A percentile compares a stretch with the other conserved stretches of the same genome.
phyloP scores from a whole-genome alignment of 1,140 invertebrate genomes.

The Eumeta japonica region DNA sequence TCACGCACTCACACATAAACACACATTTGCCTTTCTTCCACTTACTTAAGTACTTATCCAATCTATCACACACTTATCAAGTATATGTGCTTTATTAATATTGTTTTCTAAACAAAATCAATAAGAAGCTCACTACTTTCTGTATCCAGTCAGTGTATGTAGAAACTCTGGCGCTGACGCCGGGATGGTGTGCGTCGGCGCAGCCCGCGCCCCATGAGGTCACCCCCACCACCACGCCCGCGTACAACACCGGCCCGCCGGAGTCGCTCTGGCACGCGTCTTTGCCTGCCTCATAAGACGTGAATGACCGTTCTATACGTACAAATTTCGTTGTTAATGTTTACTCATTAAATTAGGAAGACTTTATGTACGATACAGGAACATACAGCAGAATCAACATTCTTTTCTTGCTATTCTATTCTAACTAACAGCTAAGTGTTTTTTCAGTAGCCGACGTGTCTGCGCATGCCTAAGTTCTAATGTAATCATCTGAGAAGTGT shows the following conservation, averaged over 20 bases:
- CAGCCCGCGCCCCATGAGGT: slow-evolving; percentile 69
- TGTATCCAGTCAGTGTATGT: slow-evolving; percentile 58
- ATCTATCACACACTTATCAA: too few relatives aligned
- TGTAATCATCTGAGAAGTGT: too few relatives aligned
- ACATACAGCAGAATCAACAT: slow-evolving; percentile 13
- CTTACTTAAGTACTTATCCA: too few relatives aligned
- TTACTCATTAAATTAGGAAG: background rate
- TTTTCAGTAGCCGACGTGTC: too few relatives aligned
- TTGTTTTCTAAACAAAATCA: too few relatives aligned
- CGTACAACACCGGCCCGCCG: slow-evolving; percentile 54
- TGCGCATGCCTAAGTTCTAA: too few relatives aligned
- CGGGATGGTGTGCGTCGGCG: slow-evolving; percentile 60
- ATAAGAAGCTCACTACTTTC: background rate
- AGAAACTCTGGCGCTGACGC: slow-evolving; percentile 66
- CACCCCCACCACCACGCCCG: slow-evolving; percentile 59
- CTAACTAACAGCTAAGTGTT: too few relatives aligned
- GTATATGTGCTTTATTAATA: too few relatives aligned
- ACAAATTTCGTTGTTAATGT: slow-evolving; percentile 5
- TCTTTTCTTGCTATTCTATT: slow-evolving; percentile 40
- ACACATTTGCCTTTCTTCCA: too few relatives aligned
- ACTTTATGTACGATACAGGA: background rate
- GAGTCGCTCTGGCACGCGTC: slow-evolving; percentile 39
- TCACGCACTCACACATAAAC: too few relatives aligned
- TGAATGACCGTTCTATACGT: background rate
- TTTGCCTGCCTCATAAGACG: too few relatives aligned